Evolutionary conservation across 2,113 vertebrate species (phyloP).

Genomic region (Pedionomus torquatus): DNA sequence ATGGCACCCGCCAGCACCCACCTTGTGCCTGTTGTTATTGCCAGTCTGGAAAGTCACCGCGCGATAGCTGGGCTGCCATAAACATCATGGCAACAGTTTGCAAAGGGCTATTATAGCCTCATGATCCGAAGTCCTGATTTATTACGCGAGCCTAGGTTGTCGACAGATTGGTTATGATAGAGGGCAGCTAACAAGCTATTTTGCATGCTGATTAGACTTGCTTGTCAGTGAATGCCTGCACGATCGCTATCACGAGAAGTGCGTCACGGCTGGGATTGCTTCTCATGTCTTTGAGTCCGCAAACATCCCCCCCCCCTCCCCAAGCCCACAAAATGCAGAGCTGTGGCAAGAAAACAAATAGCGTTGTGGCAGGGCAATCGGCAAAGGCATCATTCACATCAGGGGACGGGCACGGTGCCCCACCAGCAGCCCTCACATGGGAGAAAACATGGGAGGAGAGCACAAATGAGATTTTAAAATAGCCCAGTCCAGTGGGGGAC

Average conservation of each 20-base stretch:
- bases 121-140: not conserved
- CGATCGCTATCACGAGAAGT: fast-evolving
- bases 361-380: not conserved
- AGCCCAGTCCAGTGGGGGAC: too few relatives aligned
- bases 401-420: not conserved
- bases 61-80: not conserved
- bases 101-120: not conserved
- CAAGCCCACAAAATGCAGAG: not conserved
- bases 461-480: not conserved
- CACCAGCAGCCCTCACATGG: fast-evolving
- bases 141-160: not conserved
- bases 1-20: not conserved
- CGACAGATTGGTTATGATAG: not conserved
- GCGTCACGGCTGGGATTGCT: not conserved
- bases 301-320: not conserved
- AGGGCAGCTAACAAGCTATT: not conserved
- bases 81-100: not conserved
- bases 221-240: not conserved
- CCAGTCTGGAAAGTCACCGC: not conserved
- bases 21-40: not conserved
- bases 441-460: not conserved
- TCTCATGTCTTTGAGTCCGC: not conserved
- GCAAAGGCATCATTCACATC: not conserved
- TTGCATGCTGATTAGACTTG: not conserved
- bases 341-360: not conserved